A percentile compares a stretch with the other conserved stretches of the same genome.
Conservation (phyloP, 2,113 vertebrate genomes). For the Xenotilapia leptura region DNA sequence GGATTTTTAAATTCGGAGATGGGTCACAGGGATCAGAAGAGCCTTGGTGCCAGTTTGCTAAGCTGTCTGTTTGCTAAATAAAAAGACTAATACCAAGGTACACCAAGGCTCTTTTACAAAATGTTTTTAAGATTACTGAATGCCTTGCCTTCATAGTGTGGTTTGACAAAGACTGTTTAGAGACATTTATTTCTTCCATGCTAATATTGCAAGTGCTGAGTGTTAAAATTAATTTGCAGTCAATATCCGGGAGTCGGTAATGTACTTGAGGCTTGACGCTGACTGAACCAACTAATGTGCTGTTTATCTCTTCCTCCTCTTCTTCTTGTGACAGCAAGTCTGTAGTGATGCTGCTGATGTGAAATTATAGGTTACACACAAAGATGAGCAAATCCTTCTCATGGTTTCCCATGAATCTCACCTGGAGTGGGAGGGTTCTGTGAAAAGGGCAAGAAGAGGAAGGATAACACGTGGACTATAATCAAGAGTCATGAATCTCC, state of each 20-base stretch:
- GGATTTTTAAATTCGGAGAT: neutral
- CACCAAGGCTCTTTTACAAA: neutral
- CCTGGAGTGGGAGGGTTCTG: conserved; percentile 22
- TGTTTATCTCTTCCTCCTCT: neutral
- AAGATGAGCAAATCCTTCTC: conserved; percentile 33
- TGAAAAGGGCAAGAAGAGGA: conserved; percentile 15
- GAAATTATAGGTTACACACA: neutral
- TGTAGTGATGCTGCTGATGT: neutral
- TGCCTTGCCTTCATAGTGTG: neutral
- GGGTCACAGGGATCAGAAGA: neutral
- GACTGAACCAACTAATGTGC: neutral
- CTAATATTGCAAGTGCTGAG: neutral
- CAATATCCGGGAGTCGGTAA: neutral
- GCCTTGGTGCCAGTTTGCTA: neutral
- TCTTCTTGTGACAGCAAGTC: neutral
- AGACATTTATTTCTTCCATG: neutral
- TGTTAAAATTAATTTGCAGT: neutral
- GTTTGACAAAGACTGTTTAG: neutral
- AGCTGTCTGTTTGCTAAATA: neutral
- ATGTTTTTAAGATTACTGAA: neutral
- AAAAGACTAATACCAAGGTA: neutral
- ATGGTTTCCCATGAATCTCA: conserved; percentile 34
- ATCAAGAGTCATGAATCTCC: conserved; percentile 83
- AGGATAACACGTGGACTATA: neutral
- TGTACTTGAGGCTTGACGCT: neutral